phyloP scores from a whole-genome alignment of 2,888 invertebrate genomes.

The Tetragonisca angustula region DNA sequence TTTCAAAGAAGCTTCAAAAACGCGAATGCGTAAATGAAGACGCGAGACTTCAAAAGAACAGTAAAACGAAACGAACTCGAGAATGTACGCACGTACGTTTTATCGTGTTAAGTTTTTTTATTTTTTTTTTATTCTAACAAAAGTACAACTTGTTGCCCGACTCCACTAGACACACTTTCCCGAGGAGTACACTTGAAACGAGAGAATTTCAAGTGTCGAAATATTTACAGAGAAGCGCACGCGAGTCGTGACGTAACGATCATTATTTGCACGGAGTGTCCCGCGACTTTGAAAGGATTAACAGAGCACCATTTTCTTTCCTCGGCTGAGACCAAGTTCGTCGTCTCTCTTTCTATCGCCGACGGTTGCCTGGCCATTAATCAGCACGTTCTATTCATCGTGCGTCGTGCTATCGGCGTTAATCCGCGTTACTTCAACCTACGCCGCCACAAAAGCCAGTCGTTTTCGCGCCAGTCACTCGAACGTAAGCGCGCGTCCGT shows the following conservation, averaged over 20 bases:
- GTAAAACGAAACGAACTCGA: neutral
- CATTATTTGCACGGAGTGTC: too few species aligned
- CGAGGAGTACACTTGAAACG: too few species aligned
- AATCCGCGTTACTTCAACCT: constrained; percentile 17
- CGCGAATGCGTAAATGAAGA: neutral
- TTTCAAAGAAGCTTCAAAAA: too few species aligned
- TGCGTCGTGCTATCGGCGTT: neutral
- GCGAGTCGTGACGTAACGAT: neutral
- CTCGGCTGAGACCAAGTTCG: neutral
- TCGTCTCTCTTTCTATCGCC: neutral
- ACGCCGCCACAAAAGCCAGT: neutral
- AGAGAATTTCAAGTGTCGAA: neutral
- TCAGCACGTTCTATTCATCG: constrained; percentile 12
- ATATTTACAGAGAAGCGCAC: neutral
- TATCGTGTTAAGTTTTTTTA: too few species aligned
- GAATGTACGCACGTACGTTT: too few species aligned
- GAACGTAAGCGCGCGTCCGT: constrained; percentile 2
- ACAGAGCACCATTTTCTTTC: neutral
- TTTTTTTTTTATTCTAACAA: too few species aligned
- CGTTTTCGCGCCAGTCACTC: constrained; percentile 24
- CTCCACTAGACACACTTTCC: too few species aligned
- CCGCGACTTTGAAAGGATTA: neutral
- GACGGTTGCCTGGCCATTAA: neutral
- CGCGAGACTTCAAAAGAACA: neutral
- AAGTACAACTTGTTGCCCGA: too few species aligned